Base-by-base conservation (phyloP, 2,888 invertebrate genomes). In the Brachynemurus nebulosus region DNA sequence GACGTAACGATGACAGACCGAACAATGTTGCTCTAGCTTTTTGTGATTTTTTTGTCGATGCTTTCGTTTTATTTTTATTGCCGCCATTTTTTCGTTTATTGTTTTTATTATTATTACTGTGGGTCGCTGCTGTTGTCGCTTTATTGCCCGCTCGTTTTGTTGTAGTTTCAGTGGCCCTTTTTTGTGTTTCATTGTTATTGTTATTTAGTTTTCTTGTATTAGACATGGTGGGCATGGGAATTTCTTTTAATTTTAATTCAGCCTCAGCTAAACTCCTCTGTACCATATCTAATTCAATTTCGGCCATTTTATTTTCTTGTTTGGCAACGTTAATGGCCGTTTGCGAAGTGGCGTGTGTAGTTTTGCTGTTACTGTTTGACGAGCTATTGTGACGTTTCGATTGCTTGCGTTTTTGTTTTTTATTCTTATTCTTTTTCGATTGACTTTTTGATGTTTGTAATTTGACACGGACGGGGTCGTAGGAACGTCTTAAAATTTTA, bases 401-500 rank as follows among this genome's bases (percentile, higher is more conserved):
- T 53, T 56, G 36, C 58, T 62, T 7, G 53, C 52, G n/a, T 56
- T 55, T 16, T 48, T 59, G 48, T 37, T 55, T 60, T 47, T 44
- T 57, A 48, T 48, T 54, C 3, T 51, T 57, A 47, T 70, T 74
- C 4, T 64, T 65, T 27, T 57, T 62, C 42, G 60, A 65, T 16
- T 59, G 61, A 23, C 59, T 64, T 38, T 55, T 68, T 17, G 71
- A 64, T 9, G 61, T 60, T 50, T 76, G 72, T 23, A 84, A 63
- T 56, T 79, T 78, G 0, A 89, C 88, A 51, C 81, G 80, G 45
- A 89, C 88, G 0, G 88, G 88, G 59, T 89, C 88, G 63, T 86
- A 89, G 40, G 82, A 84, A 50, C 76, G 74, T 40, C 80, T 72
- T 50, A 89, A 66, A 47, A 88, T 83, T 53, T 78, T 78, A 65